These are phyloP conservation scores for Grammomys surdaster DNA, from an alignment of 2,113 vertebrate genomes.

Conservation along the genomic window DNA sequence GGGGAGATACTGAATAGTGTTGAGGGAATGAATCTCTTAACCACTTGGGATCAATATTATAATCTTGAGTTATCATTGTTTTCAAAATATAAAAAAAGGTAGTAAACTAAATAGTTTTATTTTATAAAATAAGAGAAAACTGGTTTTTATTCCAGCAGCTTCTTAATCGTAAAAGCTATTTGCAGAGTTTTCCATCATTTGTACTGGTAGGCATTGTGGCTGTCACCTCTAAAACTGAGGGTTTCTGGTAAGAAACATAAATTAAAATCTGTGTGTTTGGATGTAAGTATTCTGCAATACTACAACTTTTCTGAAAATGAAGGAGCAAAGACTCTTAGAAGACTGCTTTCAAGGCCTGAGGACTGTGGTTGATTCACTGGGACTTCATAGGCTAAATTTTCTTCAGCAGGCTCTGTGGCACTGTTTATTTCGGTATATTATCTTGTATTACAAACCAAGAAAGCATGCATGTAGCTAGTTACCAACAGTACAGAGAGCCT, in stretches of 20 bases:
- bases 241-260: neutral
- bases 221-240: neutral
- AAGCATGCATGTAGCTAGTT: neutral
- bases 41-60: slow-evolving; percentile 15
- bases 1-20: neutral
- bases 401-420: neutral
- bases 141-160: neutral
- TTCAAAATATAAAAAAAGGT: neutral
- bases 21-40: neutral
- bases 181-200: neutral
- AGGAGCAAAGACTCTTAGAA: neutral
- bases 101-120: neutral
- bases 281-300: slow-evolving; percentile 17
- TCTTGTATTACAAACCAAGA: neutral
- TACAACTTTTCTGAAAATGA: neutral
- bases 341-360: neutral
- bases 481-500: neutral
- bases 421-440: neutral
- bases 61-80: neutral
- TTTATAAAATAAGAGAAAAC: neutral
- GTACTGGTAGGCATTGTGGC: neutral
- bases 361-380: neutral
- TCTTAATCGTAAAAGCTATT: neutral
- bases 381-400: neutral
- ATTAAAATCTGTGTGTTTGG: neutral